Evolutionary conservation across 2,113 vertebrate genomes (phyloP).

Genomic region (Macroglossus sobrinus): DNA sequence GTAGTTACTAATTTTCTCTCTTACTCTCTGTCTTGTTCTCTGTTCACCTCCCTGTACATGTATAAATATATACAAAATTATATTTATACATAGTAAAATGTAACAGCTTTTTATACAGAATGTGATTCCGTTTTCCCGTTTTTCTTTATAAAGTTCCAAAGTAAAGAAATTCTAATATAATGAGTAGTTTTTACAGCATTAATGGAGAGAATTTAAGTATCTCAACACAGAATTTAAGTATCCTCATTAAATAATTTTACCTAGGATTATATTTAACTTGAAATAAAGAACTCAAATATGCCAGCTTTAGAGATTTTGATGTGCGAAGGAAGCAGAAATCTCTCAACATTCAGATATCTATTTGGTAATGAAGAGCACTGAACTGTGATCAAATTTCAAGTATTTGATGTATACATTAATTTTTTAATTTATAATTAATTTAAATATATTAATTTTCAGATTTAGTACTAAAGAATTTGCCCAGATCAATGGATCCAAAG

Average conservation of each 20-base stretch:
- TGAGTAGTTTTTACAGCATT: background rate
- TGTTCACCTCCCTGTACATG: fast-evolving
- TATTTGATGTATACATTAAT: background rate
- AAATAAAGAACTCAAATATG: background rate
- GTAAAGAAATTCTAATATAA: background rate
- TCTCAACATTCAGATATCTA: background rate
- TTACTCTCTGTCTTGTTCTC: background rate
- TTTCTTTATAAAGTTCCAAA: background rate
- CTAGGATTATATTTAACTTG: background rate
- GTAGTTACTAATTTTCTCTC: background rate
- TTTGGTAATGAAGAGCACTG: background rate
- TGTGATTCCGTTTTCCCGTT: background rate
- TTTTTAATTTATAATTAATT: background rate
- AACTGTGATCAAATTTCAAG: background rate
- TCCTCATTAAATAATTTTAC: background rate
- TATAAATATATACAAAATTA: background rate
- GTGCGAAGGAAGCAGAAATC: background rate
- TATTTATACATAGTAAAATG: background rate
- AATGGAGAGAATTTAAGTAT: background rate
- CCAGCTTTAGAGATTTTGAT: background rate
- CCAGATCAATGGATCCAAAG: constrained; percentile 43
- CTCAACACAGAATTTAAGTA: background rate
- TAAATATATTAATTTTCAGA: constrained; percentile 47
- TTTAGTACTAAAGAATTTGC: constrained; percentile 34
- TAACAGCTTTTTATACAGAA: background rate